phyloP scores from a whole-genome alignment of 2,113 vertebrate genomes.

The Pongo abelii region DNA sequence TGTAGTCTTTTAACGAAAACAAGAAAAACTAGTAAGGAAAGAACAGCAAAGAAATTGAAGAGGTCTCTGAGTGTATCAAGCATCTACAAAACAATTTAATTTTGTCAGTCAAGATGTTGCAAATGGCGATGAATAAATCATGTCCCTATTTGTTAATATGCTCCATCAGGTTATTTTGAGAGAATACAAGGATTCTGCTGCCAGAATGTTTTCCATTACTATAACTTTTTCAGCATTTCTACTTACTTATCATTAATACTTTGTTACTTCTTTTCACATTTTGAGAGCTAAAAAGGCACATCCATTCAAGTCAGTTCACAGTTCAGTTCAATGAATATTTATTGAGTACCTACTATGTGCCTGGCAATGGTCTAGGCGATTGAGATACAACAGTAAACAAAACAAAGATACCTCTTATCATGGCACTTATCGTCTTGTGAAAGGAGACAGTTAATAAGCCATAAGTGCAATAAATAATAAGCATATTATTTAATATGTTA shows the following conservation, averaged over 20 bases:
- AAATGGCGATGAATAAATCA: slow-evolving; percentile 58
- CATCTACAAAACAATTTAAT: slow-evolving; percentile 65
- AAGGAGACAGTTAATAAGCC: neutral
- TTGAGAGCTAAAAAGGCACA: neutral
- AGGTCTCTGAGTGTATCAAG: slow-evolving; percentile 59
- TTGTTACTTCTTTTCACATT: neutral
- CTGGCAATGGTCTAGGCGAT: neutral
- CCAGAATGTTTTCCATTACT: neutral
- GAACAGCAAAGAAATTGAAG: slow-evolving; percentile 57
- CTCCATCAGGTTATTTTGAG: slow-evolving; percentile 18
- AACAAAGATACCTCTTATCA: neutral
- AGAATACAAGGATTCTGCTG: slow-evolving; percentile 16
- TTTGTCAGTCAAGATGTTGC: slow-evolving; percentile 57
- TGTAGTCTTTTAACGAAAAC: slow-evolving; percentile 63
- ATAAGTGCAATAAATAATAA: neutral
- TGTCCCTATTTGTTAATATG: slow-evolving; percentile 53
- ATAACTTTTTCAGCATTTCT: slow-evolving; percentile 18
- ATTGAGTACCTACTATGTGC: neutral
- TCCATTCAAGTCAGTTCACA: neutral
- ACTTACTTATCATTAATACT: neutral
- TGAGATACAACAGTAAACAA: neutral
- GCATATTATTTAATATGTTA: neutral
- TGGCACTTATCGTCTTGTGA: neutral
- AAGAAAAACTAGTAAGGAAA: slow-evolving; percentile 65
- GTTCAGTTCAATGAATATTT: neutral